Conservation (phyloP, 2,113 vertebrate species). For the Stomatorhinus ivindoensis region DNA sequence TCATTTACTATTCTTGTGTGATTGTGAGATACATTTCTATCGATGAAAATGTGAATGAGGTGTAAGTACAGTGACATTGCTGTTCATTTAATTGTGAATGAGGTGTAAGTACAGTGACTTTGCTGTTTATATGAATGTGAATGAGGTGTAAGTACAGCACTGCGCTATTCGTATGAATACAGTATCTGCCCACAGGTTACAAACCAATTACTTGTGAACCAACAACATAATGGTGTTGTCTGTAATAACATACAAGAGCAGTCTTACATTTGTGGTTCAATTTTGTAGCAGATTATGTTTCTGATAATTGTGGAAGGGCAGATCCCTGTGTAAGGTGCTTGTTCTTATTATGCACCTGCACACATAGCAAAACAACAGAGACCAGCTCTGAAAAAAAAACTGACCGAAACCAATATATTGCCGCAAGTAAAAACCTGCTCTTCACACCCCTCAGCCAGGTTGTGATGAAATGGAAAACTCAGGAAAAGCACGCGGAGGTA, state of each 20-base stretch:
- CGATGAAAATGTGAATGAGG: not conserved
- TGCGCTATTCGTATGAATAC: not conserved
- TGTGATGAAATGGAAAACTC: not conserved
- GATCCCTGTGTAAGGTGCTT: not conserved
- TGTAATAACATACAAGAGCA: not conserved
- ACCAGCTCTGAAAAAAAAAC: not conserved
- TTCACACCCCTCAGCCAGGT: not conserved
- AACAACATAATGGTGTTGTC: not conserved
- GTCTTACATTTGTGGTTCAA: not conserved
- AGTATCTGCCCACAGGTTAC: not conserved
- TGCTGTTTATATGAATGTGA: not conserved
- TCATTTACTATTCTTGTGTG: not conserved
- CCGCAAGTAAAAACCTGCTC: not conserved
- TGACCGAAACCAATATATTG: not conserved
- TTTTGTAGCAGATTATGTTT: not conserved
- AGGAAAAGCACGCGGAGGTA: not conserved
- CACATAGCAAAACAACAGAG: not conserved
- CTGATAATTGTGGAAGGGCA: not conserved
- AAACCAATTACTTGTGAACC: not conserved
- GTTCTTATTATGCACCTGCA: not conserved
- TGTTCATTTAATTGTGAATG: not conserved
- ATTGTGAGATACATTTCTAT: not conserved
- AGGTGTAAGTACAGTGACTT: no score
- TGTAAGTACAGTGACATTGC: no score
- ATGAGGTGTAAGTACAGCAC: no score